phyloP scores from a whole-genome alignment of 2,113 vertebrate species.

The Nothoprocta pentlandii region DNA sequence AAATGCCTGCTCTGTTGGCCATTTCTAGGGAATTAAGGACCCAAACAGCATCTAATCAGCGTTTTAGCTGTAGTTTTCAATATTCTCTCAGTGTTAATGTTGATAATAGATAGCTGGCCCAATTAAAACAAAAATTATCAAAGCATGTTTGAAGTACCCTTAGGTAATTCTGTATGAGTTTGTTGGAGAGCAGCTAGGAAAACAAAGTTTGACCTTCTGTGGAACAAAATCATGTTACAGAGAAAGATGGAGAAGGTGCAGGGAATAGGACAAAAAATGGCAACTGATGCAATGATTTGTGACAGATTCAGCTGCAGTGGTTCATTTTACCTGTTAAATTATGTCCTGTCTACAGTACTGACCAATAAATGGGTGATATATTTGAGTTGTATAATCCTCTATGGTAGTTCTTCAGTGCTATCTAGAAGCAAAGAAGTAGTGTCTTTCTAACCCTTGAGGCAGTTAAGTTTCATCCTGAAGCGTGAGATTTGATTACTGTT shows the following conservation, averaged over 20 bases:
- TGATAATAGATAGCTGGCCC: slow-evolving; percentile 71
- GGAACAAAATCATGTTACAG: background rate
- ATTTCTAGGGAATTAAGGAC: slow-evolving; percentile 61
- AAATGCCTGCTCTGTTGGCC: slow-evolving; percentile 51
- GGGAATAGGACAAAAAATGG: background rate
- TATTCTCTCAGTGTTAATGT: slow-evolving; percentile 65
- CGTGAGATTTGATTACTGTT: slow-evolving; percentile 49
- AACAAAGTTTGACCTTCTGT: slow-evolving; percentile 68
- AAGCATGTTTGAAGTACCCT: slow-evolving; percentile 66
- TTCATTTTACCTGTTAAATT: slow-evolving; percentile 19
- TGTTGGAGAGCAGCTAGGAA: slow-evolving; percentile 40
- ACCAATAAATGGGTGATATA: slow-evolving; percentile 26
- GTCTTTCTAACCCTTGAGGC: slow-evolving; percentile 3
- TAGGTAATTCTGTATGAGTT: slow-evolving; percentile 55
- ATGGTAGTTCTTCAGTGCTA: background rate
- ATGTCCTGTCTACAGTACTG: background rate
- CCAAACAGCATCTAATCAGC: slow-evolving; percentile 55
- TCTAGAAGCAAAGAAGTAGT: background rate
- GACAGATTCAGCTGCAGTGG: background rate
- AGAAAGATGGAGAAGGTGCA: background rate
- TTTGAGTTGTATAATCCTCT: slow-evolving; percentile 25
- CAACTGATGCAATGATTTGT: background rate
- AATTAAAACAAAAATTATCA: slow-evolving; percentile 75
- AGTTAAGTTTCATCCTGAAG: background rate
- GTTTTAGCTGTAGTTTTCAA: slow-evolving; percentile 59